phyloP scores from a whole-genome alignment of 2,797 vertebrate genomes.

The Enteromius argenteus region DNA sequence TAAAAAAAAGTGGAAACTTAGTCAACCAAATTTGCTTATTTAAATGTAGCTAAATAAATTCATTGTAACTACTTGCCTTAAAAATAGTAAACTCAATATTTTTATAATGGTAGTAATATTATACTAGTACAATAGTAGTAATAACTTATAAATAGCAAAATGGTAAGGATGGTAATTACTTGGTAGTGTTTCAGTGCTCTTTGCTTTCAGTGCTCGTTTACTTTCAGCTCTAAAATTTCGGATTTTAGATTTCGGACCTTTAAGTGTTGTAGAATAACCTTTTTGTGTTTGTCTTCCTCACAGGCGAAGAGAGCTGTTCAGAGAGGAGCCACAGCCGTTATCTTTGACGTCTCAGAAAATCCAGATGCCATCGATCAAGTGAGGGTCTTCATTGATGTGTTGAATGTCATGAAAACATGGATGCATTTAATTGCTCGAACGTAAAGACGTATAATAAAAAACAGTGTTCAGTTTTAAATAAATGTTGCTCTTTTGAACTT shows the following conservation, averaged over 20 bases:
- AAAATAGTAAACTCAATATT: too few relatives aligned
- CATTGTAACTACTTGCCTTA: too few relatives aligned
- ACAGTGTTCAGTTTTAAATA: not conserved
- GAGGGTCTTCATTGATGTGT: constrained; percentile 46
- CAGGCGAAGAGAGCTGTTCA: constrained; percentile 97
- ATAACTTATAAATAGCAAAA: not conserved
- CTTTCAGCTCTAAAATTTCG: too few relatives aligned
- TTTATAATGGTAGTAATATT: not conserved
- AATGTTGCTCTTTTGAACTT: not conserved
- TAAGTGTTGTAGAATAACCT: not conserved
- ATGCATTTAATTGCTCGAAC: not conserved
- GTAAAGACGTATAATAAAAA: not conserved
- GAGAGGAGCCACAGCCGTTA: constrained; percentile 96
- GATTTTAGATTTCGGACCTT: not conserved
- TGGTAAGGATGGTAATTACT: not conserved
- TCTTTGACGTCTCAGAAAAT: constrained; percentile 99
- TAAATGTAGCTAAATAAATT: too few relatives aligned
- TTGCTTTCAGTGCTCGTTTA: not conserved
- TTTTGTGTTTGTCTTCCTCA: constrained; percentile 39
- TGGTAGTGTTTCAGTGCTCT: not conserved
- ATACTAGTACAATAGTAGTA: not conserved
- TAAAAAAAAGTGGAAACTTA: too few relatives aligned
- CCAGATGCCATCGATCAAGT: constrained; percentile 98
- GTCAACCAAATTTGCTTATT: too few relatives aligned
- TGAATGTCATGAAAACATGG: not conserved